These are phyloP conservation scores for Cristatella mucedo DNA, from an alignment of 2,888 invertebrate species.

Conservation along the genomic window DNA sequence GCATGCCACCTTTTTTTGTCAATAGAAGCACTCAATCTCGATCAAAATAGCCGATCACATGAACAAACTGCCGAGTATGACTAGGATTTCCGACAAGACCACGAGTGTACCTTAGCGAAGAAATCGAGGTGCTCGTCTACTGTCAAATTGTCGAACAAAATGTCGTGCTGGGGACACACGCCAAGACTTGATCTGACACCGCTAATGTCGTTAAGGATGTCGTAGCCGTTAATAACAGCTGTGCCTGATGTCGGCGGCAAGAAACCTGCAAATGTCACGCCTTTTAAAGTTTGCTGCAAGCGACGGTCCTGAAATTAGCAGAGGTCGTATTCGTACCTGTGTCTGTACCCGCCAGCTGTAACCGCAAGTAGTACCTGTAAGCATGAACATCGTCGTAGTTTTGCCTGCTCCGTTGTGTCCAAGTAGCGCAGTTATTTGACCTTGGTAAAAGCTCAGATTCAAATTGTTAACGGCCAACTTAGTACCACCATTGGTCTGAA, in stretches of 20 bases:
- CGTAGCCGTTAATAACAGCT: slow-evolving; percentile 55
- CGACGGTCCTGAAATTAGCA: no score
- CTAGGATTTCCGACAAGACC: no score
- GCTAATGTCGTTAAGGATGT: slow-evolving; percentile 51
- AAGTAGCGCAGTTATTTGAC: slow-evolving; percentile 67
- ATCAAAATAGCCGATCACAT: no score
- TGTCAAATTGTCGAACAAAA: slow-evolving; percentile 51
- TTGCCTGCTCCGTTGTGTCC: slow-evolving; percentile 81
- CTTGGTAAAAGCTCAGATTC: slow-evolving; percentile 57
- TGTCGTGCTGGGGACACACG: slow-evolving; percentile 72
- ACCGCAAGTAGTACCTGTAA: no score
- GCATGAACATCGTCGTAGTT: slow-evolving; percentile 80
- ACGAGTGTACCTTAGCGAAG: slow-evolving; percentile 39
- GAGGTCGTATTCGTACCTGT: no score
- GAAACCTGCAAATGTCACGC: slow-evolving; percentile 47
- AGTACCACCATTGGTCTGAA: no score
- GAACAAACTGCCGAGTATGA: no score
- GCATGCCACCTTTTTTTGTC: no score
- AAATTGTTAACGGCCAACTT: slow-evolving; percentile 52
- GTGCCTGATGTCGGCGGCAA: slow-evolving; percentile 57
- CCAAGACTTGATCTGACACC: slow-evolving; percentile 57
- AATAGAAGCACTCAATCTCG: no score
- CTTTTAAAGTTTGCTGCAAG: no score
- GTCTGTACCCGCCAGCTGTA: no score
- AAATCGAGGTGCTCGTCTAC: slow-evolving; percentile 59